Evolutionary conservation across 1,140 invertebrate species (phyloP).

Genomic region (Holotrichia oblita): DNA sequence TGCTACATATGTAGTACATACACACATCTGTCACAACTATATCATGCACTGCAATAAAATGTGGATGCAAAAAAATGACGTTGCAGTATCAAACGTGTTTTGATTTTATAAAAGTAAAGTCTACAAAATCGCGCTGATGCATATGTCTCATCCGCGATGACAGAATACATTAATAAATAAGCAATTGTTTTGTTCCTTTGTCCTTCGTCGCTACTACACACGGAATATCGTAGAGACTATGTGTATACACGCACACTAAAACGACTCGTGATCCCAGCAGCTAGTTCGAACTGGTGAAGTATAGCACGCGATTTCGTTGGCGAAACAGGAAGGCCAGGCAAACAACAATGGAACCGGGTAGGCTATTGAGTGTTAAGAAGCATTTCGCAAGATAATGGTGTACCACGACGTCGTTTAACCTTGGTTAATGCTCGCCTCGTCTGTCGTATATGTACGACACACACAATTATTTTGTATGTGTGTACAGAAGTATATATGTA

Average conservation of each 20-base stretch:
- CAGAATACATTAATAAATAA: neutral
- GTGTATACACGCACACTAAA: neutral
- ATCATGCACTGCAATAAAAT: neutral
- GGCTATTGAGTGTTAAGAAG: neutral
- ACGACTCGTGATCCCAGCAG: neutral
- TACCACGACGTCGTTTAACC: neutral
- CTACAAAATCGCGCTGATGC: too few relatives aligned
- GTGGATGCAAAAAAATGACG: too few relatives aligned
- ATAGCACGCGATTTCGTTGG: neutral
- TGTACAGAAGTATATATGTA: neutral
- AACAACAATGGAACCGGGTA: neutral
- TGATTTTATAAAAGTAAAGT: too few relatives aligned
- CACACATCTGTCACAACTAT: too few relatives aligned
- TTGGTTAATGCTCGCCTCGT: neutral
- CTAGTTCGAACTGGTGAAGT: neutral
- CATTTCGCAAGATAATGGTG: neutral
- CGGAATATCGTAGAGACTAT: neutral
- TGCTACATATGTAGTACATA: too few relatives aligned
- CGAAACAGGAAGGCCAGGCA: constrained; percentile 1
- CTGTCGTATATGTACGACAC: neutral
- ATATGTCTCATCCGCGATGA: neutral
- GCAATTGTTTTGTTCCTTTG: constrained; percentile 7
- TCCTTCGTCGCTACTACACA: neutral
- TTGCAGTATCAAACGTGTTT: too few relatives aligned
- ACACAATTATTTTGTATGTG: neutral